A percentile compares a stretch with the other conserved stretches of the same genome.
Evolutionary conservation across 2,797 vertebrate species (phyloP).

Genomic region (Coregonus sp.): DNA sequence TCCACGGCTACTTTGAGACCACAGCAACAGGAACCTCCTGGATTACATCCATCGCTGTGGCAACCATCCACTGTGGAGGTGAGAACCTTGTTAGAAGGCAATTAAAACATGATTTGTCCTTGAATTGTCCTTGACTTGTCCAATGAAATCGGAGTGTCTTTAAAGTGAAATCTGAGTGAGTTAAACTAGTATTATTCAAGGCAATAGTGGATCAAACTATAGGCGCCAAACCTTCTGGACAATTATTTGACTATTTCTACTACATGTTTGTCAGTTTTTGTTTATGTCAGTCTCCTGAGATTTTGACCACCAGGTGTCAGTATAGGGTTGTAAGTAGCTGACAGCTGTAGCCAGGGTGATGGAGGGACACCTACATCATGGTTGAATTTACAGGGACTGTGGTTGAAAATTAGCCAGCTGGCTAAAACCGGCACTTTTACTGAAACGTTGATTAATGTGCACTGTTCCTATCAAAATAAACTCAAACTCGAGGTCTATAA

Average conservation of each 20-base stretch:
- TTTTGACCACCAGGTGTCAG: not conserved
- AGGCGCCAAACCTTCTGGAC: not conserved
- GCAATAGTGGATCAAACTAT: not conserved
- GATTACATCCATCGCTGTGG: constrained; percentile 70
- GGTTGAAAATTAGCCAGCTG: no score
- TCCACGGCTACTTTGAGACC: constrained; percentile 63
- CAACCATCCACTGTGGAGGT: constrained; percentile 63
- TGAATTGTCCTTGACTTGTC: not conserved
- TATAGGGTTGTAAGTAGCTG: not conserved
- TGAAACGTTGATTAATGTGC: no score
- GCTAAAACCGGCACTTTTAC: no score
- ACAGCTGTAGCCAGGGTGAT: not conserved
- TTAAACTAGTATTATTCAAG: no score
- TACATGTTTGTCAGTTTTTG: no score
- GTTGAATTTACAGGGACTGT: no score
- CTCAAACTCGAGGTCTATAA: no score
- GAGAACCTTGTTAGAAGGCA: constrained; percentile 24
- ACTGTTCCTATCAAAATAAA: no score
- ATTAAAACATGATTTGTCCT: no score
- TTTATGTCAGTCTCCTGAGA: not conserved
- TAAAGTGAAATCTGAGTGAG: not conserved
- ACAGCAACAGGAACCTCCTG: constrained; percentile 67
- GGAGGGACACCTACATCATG: no score
- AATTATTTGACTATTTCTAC: not conserved
- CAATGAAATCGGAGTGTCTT: not conserved